Percentiles rank a stretch among this genome's conserved stretches.
phyloP scores from a whole-genome alignment of 2,113 vertebrate genomes.

The Xyliphius kryptos region DNA sequence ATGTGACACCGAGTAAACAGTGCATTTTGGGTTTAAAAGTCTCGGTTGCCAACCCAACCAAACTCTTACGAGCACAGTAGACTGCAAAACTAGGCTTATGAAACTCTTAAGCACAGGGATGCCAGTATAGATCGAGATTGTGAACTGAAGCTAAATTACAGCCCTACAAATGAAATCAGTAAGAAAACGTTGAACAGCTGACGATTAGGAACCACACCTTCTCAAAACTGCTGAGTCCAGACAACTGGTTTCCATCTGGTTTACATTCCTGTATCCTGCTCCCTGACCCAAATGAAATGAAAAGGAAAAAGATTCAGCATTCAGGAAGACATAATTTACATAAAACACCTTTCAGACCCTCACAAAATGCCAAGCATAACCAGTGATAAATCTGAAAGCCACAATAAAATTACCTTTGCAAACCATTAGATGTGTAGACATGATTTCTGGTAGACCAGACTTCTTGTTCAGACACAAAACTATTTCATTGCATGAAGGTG shows the following conservation, averaged over 20 bases:
- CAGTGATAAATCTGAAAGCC: background rate
- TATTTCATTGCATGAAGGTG: no score
- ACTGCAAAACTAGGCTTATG: background rate
- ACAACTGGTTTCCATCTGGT: constrained; percentile 45
- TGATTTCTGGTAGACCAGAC: no score
- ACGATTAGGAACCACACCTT: constrained; percentile 45
- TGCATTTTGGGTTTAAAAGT: constrained; percentile 1
- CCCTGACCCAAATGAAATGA: constrained; percentile 28
- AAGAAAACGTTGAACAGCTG: background rate
- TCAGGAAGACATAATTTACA: constrained; percentile 2
- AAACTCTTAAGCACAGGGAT: constrained; percentile 6
- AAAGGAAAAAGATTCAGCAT: background rate
- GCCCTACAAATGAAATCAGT: constrained; percentile 2
- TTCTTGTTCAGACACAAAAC: no score
- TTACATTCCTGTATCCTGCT: constrained; percentile 42
- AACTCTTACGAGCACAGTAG: background rate
- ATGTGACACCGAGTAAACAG: background rate
- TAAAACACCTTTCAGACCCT: background rate
- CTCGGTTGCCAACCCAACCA: background rate
- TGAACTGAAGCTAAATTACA: constrained; percentile 8
- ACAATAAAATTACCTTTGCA: no score
- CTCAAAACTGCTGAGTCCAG: constrained; percentile 55
- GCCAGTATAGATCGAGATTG: background rate
- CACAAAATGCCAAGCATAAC: background rate
- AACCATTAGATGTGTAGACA: no score